These are phyloP conservation scores for Hermaeophaga mercurialis DNA, from an alignment of 2,888 invertebrate species.

Conservation along the genomic window DNA sequence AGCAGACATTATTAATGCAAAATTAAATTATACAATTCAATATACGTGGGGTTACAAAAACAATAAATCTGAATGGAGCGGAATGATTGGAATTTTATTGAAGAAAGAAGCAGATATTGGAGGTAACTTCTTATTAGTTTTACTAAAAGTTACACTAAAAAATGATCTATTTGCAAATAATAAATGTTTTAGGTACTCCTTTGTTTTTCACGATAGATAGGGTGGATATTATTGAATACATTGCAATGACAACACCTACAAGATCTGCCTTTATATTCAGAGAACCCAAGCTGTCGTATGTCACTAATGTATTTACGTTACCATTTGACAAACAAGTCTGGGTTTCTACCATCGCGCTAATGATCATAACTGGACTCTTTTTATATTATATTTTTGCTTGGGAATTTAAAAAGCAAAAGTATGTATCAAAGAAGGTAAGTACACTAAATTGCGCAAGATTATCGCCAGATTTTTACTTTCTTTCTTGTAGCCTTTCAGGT, in stretches of 20 bases:
- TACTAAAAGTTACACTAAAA: neutral
- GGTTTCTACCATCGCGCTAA: conserved; percentile 61
- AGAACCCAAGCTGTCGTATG: conserved; percentile 71
- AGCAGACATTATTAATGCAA: conserved; percentile 64
- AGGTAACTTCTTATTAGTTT: conserved; percentile 51
- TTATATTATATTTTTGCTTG: conserved; percentile 56
- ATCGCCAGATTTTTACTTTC: no score
- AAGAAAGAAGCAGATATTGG: conserved; percentile 67
- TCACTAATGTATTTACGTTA: conserved; percentile 72
- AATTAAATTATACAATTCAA: conserved; percentile 60
- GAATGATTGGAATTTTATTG: conserved; percentile 68
- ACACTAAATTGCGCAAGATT: no score
- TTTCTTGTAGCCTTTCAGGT: no score
- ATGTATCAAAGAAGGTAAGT: conserved; percentile 14
- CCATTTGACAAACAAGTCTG: conserved; percentile 72
- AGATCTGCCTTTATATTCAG: conserved; percentile 73
- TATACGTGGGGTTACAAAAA: conserved; percentile 68
- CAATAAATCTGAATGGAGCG: conserved; percentile 65
- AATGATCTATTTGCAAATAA: neutral
- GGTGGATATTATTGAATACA: conserved; percentile 67
- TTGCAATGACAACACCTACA: conserved; percentile 70
- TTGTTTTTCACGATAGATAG: conserved; percentile 69
- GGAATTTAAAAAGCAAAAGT: conserved; percentile 49
- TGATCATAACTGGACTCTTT: conserved; percentile 57
- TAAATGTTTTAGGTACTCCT: conserved; percentile 61